These are phyloP conservation scores for Keiferia lycopersicella DNA, from an alignment of 2,888 invertebrate species.

Conservation along the genomic window DNA sequence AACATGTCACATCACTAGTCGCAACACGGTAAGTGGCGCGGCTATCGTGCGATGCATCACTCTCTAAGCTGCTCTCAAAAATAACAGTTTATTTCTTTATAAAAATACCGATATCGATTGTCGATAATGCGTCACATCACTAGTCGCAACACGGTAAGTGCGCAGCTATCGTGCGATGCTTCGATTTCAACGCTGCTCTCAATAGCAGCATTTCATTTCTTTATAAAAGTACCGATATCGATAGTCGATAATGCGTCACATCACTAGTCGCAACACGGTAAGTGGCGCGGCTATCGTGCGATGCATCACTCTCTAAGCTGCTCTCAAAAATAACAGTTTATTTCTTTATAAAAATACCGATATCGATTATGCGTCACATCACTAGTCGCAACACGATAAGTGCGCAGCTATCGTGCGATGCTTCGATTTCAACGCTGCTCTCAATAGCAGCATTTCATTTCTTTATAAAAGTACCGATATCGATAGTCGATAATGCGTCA, in stretches of 20 bases:
- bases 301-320: no score
- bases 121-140: conserved; percentile 22
- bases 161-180: conserved; percentile 59
- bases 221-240: no score
- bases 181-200: conserved; percentile 60
- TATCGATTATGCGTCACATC: no score
- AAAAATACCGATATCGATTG: conserved; percentile 1
- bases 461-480: no score
- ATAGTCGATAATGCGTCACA: no score
- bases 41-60: conserved; percentile 63
- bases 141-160: conserved; percentile 52
- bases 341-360: neutral
- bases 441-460: no score
- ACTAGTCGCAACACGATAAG: no score
- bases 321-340: no score
- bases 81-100: conserved; percentile 51
- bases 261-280: neutral
- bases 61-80: conserved; percentile 56
- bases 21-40: conserved; percentile 52
- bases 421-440: no score
- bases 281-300: no score
- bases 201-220: conserved; percentile 53
- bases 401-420: no score
- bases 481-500: conserved; percentile 17
- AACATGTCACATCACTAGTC: conserved; percentile 13